phyloP scores from a whole-genome alignment of 2,888 invertebrate genomes.

The Romanomermis culicivorax region DNA sequence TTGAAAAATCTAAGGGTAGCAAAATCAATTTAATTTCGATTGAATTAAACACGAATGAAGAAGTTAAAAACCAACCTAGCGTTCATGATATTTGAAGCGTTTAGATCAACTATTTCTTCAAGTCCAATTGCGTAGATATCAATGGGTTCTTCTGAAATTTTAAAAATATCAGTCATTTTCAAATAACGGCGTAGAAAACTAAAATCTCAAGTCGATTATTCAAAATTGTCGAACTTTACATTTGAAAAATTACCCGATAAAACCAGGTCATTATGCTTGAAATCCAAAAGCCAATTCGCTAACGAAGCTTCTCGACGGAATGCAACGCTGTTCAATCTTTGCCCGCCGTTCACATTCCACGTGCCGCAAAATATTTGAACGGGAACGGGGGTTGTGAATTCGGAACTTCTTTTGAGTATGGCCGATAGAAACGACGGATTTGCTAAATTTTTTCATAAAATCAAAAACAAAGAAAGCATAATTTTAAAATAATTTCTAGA shows the following conservation, averaged over 20 bases:
- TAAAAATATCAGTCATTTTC: too few species aligned
- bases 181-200: too few species aligned
- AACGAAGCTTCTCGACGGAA: slow-evolving; percentile 30
- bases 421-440: slow-evolving; percentile 59
- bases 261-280: neutral
- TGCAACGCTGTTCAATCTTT: slow-evolving; percentile 85
- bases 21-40: too few species aligned
- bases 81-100: slow-evolving; percentile 91
- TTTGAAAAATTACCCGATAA: too few species aligned
- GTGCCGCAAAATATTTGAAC: slow-evolving; percentile 73
- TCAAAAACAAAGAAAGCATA: slow-evolving; percentile 19
- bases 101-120: slow-evolving; percentile 95
- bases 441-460: slow-evolving; percentile 34
- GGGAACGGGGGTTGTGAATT: slow-evolving; percentile 48
- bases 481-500: too few species aligned
- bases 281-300: slow-evolving; percentile 31
- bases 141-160: slow-evolving; percentile 37
- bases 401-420: slow-evolving; percentile 59
- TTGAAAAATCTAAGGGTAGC: too few species aligned
- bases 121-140: slow-evolving; percentile 95
- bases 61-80: slow-evolving; percentile 43
- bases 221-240: too few species aligned
- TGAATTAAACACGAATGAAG: too few species aligned
- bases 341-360: slow-evolving; percentile 98
- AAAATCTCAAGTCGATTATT: too few species aligned